Percentiles rank a stretch among this genome's conserved stretches.
phyloP scores from a whole-genome alignment of 2,797 vertebrate species.

The Otus scops region DNA sequence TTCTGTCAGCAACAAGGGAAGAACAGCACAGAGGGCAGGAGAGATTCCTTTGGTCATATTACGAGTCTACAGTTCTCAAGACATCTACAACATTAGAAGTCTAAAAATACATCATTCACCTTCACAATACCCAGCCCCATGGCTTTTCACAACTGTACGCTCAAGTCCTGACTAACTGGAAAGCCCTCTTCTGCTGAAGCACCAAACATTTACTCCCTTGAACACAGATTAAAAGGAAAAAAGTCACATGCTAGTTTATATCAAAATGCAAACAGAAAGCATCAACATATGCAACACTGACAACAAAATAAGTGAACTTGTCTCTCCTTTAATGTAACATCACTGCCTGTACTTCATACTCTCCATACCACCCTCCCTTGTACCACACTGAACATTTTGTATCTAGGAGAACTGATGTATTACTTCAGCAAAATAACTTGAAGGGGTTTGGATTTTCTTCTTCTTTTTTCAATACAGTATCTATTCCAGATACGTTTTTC shows the following conservation, averaged over 20 bases:
- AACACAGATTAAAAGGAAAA: neutral
- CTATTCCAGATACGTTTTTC: neutral
- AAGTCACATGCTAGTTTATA: neutral
- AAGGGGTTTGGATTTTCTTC: neutral
- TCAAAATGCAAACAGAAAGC: neutral
- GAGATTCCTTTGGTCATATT: neutral
- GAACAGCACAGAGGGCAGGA: neutral
- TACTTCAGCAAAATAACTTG: neutral
- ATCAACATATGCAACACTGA: rapidly evolving
- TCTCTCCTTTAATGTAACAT: neutral
- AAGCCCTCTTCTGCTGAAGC: neutral
- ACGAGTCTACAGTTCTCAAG: neutral
- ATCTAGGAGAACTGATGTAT: neutral
- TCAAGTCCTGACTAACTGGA: neutral
- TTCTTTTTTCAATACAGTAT: neutral
- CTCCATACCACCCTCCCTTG: neutral
- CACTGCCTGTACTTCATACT: neutral
- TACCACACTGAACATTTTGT: neutral
- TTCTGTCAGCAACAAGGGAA: neutral
- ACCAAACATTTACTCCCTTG: neutral
- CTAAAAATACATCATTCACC: neutral
- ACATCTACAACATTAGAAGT: neutral
- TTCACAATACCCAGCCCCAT: neutral
- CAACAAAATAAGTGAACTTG: neutral
- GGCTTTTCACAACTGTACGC: neutral